Base-by-base conservation (phyloP, 1,140 invertebrate species). In the Kradibia gibbosae region DNA sequence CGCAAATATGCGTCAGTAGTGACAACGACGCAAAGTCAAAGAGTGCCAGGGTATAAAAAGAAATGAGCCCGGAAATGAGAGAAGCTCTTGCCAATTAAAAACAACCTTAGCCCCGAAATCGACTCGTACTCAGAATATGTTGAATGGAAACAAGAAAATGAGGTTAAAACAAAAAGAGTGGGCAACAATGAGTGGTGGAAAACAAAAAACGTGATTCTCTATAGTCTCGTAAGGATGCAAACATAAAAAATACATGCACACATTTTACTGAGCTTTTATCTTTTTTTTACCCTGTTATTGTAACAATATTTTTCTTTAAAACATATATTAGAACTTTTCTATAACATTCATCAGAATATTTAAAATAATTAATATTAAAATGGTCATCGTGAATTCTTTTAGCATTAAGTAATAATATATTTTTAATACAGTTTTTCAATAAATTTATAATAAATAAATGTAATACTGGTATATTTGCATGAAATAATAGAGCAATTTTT, bases 31-130 rank as follows among this genome's bases (percentile, higher is more conserved):
- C 31, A 45, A 15, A 25, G 53, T 53, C 42, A 34, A 10, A 15
- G 53, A 4, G 36, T 25, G 17, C 0, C 25, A 57, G 20, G 57
- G 25, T 55, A 50, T 28, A 25, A 55, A 39, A 72, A 42, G 67
- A 39, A 31, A 42, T 50, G 45, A 50, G 60, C 25, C 53, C 20
- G 25, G 25, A 39, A 65, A 34, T 17, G 71, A 81, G 50, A 77
- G 55, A 28, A 73, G 75, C 67, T 78, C 71, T 72, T 82, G 74
- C 74, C 74, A 82, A 82, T 82, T 82, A 82, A 82, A 82, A 82
- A 72, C 74, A 75, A 82, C 80, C 74, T 82, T 82, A 82, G 80
- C 80, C 80, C 72, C 74, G 67, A 82, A 82, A 82, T 77, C 74
- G 48, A 78, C 65, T 60, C 74, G 25, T 62, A 53, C 57, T 34